phyloP scores from a whole-genome alignment of 2,113 vertebrate genomes.

The Tonatia bakeri region DNA sequence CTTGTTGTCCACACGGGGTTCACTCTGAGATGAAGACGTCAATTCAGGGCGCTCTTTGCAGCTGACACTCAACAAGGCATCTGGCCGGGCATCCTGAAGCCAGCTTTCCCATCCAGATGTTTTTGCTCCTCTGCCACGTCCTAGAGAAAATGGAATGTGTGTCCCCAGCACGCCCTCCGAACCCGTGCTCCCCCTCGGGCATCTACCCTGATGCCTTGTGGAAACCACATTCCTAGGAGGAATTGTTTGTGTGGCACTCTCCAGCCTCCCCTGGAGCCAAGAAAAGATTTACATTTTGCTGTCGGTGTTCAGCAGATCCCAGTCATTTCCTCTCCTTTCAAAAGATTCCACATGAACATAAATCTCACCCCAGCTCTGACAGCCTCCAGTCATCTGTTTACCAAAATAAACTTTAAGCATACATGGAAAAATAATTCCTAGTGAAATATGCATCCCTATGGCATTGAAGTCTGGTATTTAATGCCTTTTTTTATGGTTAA shows the following conservation, averaged over 20 bases:
- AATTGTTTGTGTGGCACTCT: conserved; percentile 44
- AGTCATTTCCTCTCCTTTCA: conserved; percentile 77
- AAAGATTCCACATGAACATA: conserved; percentile 78
- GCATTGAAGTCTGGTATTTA: conserved; percentile 82
- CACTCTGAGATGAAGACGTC: background rate
- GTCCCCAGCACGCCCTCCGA: accelerated
- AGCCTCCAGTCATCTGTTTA: conserved; percentile 84
- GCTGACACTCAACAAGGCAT: background rate
- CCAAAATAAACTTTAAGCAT: conserved; percentile 86
- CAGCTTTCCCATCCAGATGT: background rate
- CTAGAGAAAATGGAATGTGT: background rate
- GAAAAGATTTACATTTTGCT: conserved; percentile 73
- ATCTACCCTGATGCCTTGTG: conserved; percentile 7
- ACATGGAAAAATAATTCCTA: conserved; percentile 85
- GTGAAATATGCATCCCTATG: conserved; percentile 85
- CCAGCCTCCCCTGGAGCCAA: conserved; percentile 61
- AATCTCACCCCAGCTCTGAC: conserved; percentile 81
- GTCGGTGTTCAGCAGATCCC: conserved; percentile 70
- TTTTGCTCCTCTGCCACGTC: background rate
- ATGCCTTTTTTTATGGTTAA: conserved; percentile 86
- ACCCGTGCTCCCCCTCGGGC: background rate
- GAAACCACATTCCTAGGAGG: conserved; percentile 51
- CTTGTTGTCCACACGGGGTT: background rate
- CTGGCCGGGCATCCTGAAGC: background rate
- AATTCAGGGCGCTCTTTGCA: background rate